These are phyloP conservation scores for Drosophila monieri DNA, from an alignment of 2,888 invertebrate species.

Conservation along the genomic window DNA sequence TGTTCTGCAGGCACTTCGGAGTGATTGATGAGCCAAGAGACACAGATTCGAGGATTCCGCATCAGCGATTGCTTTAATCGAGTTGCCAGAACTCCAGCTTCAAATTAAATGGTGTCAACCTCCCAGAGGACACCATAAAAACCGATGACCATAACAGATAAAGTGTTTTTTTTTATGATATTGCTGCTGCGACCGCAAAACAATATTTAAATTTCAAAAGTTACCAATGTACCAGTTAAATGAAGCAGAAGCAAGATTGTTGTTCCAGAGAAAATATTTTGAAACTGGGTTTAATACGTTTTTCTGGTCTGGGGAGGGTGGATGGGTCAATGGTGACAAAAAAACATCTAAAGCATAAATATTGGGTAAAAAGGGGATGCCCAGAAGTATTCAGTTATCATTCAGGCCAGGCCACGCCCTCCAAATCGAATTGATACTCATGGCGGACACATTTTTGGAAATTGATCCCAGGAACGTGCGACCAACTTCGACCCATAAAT, in stretches of 20 bases:
- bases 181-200: slow-evolving; percentile 63
- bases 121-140: slow-evolving; percentile 59
- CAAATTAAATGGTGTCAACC: slow-evolving; percentile 75
- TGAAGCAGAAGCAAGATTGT: slow-evolving; percentile 84
- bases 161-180: slow-evolving; percentile 70
- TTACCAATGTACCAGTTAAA: slow-evolving; percentile 78
- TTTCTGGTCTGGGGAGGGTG: not conserved
- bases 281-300: slow-evolving; percentile 8
- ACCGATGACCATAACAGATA: slow-evolving; percentile 73
- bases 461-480: slow-evolving; percentile 65
- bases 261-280: slow-evolving; percentile 42
- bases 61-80: slow-evolving; percentile 71
- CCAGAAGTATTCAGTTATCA: slow-evolving; percentile 19
- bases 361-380: not conserved
- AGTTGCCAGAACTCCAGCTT: slow-evolving; percentile 35
- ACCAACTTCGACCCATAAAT: slow-evolving; percentile 76
- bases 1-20: slow-evolving; percentile 34
- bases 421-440: slow-evolving; percentile 69
- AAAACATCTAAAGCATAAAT: slow-evolving; percentile 5
- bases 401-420: slow-evolving; percentile 56
- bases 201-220: slow-evolving; percentile 79
- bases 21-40: slow-evolving; percentile 66
- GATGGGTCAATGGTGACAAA: slow-evolving; percentile 32
- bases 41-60: slow-evolving; percentile 63
- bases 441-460: slow-evolving; percentile 63